Conservation (phyloP, 1,140 invertebrate genomes). For the Homarus americanus region DNA sequence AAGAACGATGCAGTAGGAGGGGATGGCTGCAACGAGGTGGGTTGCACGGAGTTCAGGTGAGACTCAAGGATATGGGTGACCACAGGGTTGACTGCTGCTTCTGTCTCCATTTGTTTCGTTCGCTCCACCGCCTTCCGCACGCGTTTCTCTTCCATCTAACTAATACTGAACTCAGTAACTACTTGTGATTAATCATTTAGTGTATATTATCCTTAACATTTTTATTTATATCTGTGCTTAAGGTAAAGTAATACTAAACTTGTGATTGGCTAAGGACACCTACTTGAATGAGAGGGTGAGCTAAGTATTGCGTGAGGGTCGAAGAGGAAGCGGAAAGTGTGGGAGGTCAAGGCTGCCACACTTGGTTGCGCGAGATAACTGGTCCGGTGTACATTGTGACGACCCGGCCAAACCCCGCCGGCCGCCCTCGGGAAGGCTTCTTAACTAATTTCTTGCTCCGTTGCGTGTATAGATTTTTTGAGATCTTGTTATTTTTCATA, state of each 20-base stretch:
- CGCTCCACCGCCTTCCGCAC: neutral
- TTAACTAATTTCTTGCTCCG: constrained; percentile 34
- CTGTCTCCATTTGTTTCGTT: constrained; percentile 9
- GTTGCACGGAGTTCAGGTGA: constrained; percentile 37
- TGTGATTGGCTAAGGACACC: neutral
- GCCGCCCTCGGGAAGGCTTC: constrained; percentile 21
- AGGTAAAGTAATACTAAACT: neutral
- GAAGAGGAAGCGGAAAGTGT: neutral
- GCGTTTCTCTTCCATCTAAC: too few relatives aligned
- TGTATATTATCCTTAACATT: neutral
- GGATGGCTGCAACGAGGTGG: neutral
- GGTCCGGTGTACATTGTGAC: constrained; percentile 48
- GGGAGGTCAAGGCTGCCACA: constrained; percentile 56
- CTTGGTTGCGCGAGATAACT: constrained; percentile 58
- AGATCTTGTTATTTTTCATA: neutral
- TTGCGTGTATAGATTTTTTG: constrained; percentile 32
- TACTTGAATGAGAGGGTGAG: constrained; percentile 1
- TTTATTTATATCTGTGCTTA: neutral
- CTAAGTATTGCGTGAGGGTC: neutral
- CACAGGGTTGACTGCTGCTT: constrained; percentile 55
- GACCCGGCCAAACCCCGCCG: constrained; percentile 10
- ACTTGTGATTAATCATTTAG: neutral
- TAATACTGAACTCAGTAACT: neutral
- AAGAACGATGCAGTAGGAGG: neutral
- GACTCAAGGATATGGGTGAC: constrained; percentile 65